phyloP scores from a whole-genome alignment of 2,113 vertebrate genomes.

The Lophura nycthemera region DNA sequence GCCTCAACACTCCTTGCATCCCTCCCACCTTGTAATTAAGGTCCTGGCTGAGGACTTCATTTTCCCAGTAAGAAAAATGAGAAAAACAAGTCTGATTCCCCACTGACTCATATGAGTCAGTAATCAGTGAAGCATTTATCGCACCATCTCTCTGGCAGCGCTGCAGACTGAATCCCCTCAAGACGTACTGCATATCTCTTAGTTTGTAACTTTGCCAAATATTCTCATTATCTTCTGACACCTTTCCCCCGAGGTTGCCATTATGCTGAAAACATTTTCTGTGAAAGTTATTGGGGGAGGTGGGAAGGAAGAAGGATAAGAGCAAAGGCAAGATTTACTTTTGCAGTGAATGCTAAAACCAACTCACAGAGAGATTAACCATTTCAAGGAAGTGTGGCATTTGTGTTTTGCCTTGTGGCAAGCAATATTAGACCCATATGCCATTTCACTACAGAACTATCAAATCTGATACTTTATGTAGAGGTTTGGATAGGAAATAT shows the following conservation, averaged over 20 bases:
- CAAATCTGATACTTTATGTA: background rate
- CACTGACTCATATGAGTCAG: background rate
- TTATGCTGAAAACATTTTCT: constrained; percentile 37
- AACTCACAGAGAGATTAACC: background rate
- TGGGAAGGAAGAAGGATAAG: background rate
- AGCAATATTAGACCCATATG: background rate
- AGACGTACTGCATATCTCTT: background rate
- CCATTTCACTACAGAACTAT: background rate
- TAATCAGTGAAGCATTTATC: background rate
- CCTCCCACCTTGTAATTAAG: background rate
- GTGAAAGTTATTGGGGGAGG: background rate
- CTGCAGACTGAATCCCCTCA: background rate
- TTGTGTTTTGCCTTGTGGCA: background rate
- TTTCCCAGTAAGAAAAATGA: background rate
- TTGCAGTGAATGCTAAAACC: background rate
- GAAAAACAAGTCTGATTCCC: background rate
- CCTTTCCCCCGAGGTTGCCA: background rate
- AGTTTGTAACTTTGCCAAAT: constrained; percentile 19
- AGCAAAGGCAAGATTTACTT: background rate
- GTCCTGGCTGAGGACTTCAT: background rate
- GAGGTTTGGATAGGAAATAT: background rate
- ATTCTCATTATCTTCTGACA: constrained; percentile 35
- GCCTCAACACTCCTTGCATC: background rate
- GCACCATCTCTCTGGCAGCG: rapidly evolving
- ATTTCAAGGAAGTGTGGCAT: background rate